Conservation (phyloP, 2,113 vertebrate species). For the Lipotes vexillifer region DNA sequence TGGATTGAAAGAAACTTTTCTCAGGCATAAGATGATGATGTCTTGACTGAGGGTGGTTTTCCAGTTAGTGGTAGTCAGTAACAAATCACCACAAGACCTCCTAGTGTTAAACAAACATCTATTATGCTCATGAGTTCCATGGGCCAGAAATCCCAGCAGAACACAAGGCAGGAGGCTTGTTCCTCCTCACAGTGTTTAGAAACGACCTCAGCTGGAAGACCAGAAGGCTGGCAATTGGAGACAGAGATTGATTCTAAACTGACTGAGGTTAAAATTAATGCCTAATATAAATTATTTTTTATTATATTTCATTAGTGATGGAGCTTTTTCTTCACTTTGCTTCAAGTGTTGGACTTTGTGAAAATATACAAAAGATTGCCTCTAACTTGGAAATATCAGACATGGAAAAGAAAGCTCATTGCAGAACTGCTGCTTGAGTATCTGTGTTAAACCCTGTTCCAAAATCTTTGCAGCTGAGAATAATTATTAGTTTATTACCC, state of each 20-base stretch:
- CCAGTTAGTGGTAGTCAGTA: background rate
- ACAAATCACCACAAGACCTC: background rate
- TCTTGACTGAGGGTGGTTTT: background rate
- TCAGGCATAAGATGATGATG: background rate
- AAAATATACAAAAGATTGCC: background rate
- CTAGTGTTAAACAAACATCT: background rate
- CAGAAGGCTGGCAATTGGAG: background rate
- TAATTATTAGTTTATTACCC: background rate
- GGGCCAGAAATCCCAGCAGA: background rate
- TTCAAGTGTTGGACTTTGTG: background rate
- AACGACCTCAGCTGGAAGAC: background rate
- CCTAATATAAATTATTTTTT: background rate
- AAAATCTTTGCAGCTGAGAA: background rate
- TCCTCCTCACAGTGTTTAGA: background rate
- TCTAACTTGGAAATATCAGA: background rate
- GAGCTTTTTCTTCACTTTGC: background rate
- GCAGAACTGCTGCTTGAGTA: background rate
- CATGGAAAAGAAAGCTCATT: background rate
- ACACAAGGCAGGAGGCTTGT: background rate
- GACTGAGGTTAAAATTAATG: background rate
- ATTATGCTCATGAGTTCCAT: background rate
- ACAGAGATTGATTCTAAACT: background rate
- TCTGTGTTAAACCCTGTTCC: background rate
- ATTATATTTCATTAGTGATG: background rate
- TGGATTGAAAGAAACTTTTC: background rate